Conservation (phyloP, 2,888 invertebrate genomes). For the Orgyia antiqua region DNA sequence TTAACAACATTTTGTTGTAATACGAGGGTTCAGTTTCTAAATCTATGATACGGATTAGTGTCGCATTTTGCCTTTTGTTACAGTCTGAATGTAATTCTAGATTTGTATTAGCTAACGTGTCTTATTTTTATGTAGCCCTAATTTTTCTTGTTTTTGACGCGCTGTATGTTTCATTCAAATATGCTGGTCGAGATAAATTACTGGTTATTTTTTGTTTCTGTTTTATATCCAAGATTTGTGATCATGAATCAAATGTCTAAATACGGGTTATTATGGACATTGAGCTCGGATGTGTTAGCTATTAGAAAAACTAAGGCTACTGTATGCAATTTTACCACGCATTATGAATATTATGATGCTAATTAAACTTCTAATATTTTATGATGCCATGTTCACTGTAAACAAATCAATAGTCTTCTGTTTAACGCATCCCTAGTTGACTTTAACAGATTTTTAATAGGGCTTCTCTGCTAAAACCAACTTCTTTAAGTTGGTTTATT, state of each 20-base stretch:
- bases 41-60: slow-evolving; percentile 11
- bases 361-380: too few relatives aligned
- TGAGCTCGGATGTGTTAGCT: too few relatives aligned
- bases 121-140: slow-evolving; percentile 2
- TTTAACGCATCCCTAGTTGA: too few relatives aligned
- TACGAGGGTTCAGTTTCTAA: slow-evolving; percentile 2
- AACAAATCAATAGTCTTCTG: too few relatives aligned
- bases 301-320: too few relatives aligned
- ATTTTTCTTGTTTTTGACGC: slow-evolving; percentile 4
- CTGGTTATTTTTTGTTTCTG: not conserved
- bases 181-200: not conserved
- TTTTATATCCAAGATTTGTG: not conserved
- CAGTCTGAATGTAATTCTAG: slow-evolving; percentile 13
- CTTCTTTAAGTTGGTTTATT: too few relatives aligned
- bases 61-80: slow-evolving; percentile 13
- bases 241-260: not conserved
- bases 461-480: too few relatives aligned
- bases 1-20: slow-evolving; percentile 2
- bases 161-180: slow-evolving; percentile 5
- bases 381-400: too few relatives aligned
- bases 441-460: too few relatives aligned
- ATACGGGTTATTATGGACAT: not conserved
- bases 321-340: too few relatives aligned
- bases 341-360: too few relatives aligned
- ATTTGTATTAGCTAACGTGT: slow-evolving; percentile 10